Evolutionary conservation across 2,888 invertebrate genomes (phyloP), one percentile per base, ranked within the genome.

Genomic region (Falcaria lacertinaria): DNA sequence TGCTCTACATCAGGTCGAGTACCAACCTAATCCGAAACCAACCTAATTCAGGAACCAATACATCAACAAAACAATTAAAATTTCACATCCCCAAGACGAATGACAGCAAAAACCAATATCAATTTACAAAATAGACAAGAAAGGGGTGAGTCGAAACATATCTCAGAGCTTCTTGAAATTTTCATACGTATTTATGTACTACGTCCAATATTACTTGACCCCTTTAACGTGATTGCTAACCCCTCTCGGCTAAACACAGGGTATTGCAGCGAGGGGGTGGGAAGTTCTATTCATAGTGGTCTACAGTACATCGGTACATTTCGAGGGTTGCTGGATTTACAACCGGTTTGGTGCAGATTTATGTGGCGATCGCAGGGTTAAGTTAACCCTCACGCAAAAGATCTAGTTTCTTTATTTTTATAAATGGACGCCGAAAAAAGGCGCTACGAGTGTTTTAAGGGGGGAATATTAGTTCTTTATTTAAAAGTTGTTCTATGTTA

Each of bases 291-390:
- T 34, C 57, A 62, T 34, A 52, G 44, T 74, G 76, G 81, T 25
- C 44, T 50, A 47, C 48, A 58, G 67, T 80, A 72, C 55, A 83
- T 85, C 84, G 84, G 80, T 64, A 55, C 50, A 58, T 67, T 69
- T 60, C 60, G 74, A 60, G 78, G 85, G 81, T 74, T 73, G 60
- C 51, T 70, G 73, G 77, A 88, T 88, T 88, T 88, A 88, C 87
- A 86, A 88, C 88, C 87, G 87, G 86, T 85, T 84, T 58, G 64
- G 58, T 57, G 64, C 80, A 81, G 86, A 88, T 88, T 88, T 88
- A 88, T 79, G 79, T 70, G 65, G 57, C 70, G 63, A 67, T 67
- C 67, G 59, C 55, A 65, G 78, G 80, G 78, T 75, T 75, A 75
- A 71, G 47, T 77, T 73, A 71, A 73, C 74, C 76, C 76, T 60